phyloP scores from a whole-genome alignment of 2,888 invertebrate species.

The Hypolimnas misippus region DNA sequence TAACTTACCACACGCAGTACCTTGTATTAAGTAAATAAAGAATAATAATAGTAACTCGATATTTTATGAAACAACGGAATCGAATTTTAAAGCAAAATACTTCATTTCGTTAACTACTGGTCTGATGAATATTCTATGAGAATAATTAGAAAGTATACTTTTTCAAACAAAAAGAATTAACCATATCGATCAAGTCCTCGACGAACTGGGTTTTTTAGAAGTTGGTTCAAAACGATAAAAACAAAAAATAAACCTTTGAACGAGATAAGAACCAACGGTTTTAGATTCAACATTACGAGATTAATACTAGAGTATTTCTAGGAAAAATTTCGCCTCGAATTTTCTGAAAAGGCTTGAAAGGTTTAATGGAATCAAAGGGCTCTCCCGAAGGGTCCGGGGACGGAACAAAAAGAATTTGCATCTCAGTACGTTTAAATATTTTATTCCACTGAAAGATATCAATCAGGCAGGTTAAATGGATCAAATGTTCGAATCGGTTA shows the following conservation, averaged over 20 bases:
- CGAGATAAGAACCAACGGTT: background rate
- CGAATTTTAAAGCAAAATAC: too few species aligned
- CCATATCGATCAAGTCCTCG: too few species aligned
- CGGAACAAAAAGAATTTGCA: conserved; percentile 30
- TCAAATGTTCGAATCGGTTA: background rate
- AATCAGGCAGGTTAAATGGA: conserved; percentile 11
- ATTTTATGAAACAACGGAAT: too few species aligned
- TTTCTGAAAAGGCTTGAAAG: conserved; percentile 21
- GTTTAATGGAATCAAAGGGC: conserved; percentile 32
- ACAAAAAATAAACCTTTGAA: background rate
- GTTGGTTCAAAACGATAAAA: too few species aligned
- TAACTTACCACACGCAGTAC: too few species aligned
- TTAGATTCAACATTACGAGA: background rate
- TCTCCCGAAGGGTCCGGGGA: conserved; percentile 22
- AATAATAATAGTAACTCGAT: too few species aligned
- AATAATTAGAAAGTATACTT: too few species aligned
- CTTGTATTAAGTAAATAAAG: too few species aligned
- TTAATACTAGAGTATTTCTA: conserved; percentile 8
- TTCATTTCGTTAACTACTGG: too few species aligned
- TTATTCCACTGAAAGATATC: conserved; percentile 18
- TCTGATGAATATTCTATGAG: too few species aligned
- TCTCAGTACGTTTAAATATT: conserved; percentile 20
- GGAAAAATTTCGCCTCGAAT: conserved; percentile 9
- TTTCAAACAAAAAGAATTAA: too few species aligned
- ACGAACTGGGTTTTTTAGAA: too few species aligned